Evolutionary conservation across 1,140 invertebrate species (phyloP).

Genomic region (Teleopsis dalmanni): DNA sequence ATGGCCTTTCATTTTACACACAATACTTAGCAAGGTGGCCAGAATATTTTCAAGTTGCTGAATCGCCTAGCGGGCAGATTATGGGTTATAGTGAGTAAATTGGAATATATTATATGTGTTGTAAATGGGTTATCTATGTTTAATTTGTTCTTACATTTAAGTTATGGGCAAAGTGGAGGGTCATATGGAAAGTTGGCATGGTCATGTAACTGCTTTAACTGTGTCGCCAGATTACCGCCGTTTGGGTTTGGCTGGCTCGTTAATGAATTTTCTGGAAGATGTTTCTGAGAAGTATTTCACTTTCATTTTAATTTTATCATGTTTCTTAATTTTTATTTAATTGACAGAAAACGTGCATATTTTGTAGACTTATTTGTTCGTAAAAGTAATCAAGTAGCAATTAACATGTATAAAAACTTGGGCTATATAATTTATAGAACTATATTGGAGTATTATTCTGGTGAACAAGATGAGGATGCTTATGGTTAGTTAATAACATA

Average conservation of each 20-base stretch:
- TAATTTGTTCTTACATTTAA: slow-evolving; percentile 46
- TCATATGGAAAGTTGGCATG: slow-evolving; percentile 92
- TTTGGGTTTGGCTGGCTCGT: slow-evolving; percentile 79
- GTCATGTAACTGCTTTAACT: slow-evolving; percentile 95
- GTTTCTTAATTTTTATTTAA: slow-evolving; percentile 34
- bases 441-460: slow-evolving; percentile 95
- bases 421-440: slow-evolving; percentile 96
- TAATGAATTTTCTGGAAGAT: slow-evolving; percentile 95
- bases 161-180: slow-evolving; percentile 99
- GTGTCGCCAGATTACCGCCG: slow-evolving; percentile 91
- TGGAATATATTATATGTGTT: not conserved
- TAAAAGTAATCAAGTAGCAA: slow-evolving; percentile 94
- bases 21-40: slow-evolving; percentile 97
- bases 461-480: slow-evolving; percentile 96
- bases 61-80: slow-evolving; percentile 89
- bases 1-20: slow-evolving; percentile 95
- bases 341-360: slow-evolving; percentile 80
- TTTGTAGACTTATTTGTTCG: slow-evolving; percentile 99
- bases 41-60: slow-evolving; percentile 96
- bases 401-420: slow-evolving; percentile 94
- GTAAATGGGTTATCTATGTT: not conserved
- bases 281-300: slow-evolving; percentile 82
- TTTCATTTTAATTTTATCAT: not conserved
- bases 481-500: slow-evolving; percentile 63
- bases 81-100: slow-evolving; percentile 93